Evolutionary conservation across 2,113 vertebrate species (phyloP).

Genomic region (Daphoenositta chrysoptera): DNA sequence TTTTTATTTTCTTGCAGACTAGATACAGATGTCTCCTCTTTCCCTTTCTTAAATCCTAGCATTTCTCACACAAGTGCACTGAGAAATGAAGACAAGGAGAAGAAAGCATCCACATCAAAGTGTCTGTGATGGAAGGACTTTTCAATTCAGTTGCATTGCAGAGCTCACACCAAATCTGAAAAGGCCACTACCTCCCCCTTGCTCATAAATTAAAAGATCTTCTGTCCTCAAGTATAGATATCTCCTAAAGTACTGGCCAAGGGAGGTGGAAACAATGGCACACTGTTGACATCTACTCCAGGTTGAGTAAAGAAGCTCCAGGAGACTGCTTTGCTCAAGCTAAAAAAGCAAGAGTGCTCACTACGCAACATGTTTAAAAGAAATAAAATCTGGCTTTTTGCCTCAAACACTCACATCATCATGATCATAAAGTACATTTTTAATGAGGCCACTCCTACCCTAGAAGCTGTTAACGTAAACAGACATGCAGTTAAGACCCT

Average conservation of each 20-base stretch:
- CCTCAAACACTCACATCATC: not conserved
- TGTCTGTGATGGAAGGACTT: not conserved
- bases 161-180: not conserved
- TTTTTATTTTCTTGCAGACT: not conserved
- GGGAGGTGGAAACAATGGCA: not conserved
- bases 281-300: not conserved
- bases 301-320: not conserved
- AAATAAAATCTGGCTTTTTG: not conserved
- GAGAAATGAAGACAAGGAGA: not conserved
- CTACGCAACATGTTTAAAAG: not conserved
- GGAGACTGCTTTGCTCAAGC: not conserved
- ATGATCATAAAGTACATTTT: not conserved
- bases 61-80: not conserved
- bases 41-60: not conserved
- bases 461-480: not conserved
- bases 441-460: not conserved
- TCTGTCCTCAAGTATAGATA: not conserved
- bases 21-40: not conserved
- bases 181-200: not conserved
- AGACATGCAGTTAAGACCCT: not conserved
- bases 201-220: not conserved
- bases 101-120: fast-evolving
- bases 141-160: not conserved
- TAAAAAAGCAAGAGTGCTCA: not conserved
- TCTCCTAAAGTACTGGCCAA: not conserved